phyloP scores from a whole-genome alignment of 2,797 vertebrate species.

The Antrozous pallidus region DNA sequence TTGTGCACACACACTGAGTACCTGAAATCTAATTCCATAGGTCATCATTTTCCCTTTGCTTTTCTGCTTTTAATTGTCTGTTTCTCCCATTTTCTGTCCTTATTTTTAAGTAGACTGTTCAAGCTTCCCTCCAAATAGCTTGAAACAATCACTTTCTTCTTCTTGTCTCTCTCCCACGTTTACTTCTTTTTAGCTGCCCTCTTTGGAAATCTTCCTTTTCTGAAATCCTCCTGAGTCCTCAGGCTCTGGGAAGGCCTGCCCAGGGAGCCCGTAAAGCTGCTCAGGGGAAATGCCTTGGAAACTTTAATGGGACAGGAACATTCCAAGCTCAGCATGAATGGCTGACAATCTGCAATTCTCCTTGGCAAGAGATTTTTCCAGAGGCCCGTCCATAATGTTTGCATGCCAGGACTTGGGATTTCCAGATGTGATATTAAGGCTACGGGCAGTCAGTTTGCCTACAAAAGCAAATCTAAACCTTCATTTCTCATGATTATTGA shows the following conservation, averaged over 20 bases:
- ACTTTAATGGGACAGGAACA: slow-evolving; percentile 48
- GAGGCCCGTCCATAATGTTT: not conserved
- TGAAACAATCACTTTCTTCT: not conserved
- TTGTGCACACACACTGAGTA: slow-evolving; percentile 37
- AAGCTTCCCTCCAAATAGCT: not conserved
- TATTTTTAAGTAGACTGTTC: not conserved
- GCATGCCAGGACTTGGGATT: slow-evolving; percentile 44
- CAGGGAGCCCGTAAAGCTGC: not conserved
- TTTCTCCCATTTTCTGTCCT: not conserved
- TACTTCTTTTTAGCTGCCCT: not conserved
- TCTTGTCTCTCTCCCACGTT: not conserved
- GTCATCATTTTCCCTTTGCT: slow-evolving; percentile 60
- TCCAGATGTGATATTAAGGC: slow-evolving; percentile 44
- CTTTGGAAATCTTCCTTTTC: not conserved
- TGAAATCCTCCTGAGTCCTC: not conserved
- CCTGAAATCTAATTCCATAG: slow-evolving; percentile 73
- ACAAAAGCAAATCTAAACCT: slow-evolving; percentile 22
- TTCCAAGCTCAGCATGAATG: slow-evolving; percentile 44
- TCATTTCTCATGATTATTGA: not conserved
- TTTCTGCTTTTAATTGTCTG: slow-evolving; percentile 11
- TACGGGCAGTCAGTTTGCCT: not conserved
- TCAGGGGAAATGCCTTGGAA: slow-evolving; percentile 34
- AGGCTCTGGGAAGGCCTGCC: not conserved
- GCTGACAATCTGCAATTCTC: slow-evolving; percentile 32
- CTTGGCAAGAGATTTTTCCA: slow-evolving; percentile 63